These are phyloP conservation scores for Anoplophora glabripennis DNA, from an alignment of 1,140 invertebrate species.

Conservation along the genomic window DNA sequence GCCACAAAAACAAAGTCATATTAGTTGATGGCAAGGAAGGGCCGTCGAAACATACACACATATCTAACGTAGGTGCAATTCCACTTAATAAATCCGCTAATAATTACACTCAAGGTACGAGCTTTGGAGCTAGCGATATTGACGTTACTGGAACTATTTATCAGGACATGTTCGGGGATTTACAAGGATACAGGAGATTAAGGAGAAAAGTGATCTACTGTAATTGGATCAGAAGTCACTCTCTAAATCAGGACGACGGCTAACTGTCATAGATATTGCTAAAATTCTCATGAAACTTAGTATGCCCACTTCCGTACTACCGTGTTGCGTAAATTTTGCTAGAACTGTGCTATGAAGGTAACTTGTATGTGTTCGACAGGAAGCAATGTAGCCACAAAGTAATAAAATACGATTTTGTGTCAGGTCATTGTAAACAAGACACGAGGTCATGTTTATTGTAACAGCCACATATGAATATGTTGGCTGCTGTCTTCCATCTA, in stretches of 20 bases:
- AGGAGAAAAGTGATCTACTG: conserved; percentile 27
- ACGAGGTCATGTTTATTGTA: no score
- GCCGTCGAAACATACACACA: background rate
- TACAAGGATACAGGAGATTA: conserved; percentile 19
- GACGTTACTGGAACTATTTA: conserved; percentile 34
- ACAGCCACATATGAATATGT: no score
- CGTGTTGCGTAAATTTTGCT: no score
- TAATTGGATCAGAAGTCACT: conserved; percentile 40
- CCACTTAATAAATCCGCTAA: conserved; percentile 27
- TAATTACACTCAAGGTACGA: conserved; percentile 40
- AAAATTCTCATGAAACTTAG: no score
- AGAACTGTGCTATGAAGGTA: no score
- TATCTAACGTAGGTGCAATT: conserved; percentile 8
- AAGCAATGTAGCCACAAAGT: no score
- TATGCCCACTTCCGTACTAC: no score
- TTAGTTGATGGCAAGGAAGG: background rate
- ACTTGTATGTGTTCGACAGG: no score
- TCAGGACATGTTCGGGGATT: conserved; percentile 10
- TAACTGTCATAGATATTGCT: no score
- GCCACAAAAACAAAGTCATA: conserved; percentile 26
- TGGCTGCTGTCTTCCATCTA: no score
- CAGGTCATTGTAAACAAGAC: no score
- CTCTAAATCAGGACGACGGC: background rate
- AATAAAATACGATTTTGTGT: no score
- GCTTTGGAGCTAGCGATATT: conserved; percentile 37